Percentiles rank a stretch among this genome's conserved stretches.
phyloP scores from a whole-genome alignment of 1,140 invertebrate species.

The Pseudomyrmex cubaensis region DNA sequence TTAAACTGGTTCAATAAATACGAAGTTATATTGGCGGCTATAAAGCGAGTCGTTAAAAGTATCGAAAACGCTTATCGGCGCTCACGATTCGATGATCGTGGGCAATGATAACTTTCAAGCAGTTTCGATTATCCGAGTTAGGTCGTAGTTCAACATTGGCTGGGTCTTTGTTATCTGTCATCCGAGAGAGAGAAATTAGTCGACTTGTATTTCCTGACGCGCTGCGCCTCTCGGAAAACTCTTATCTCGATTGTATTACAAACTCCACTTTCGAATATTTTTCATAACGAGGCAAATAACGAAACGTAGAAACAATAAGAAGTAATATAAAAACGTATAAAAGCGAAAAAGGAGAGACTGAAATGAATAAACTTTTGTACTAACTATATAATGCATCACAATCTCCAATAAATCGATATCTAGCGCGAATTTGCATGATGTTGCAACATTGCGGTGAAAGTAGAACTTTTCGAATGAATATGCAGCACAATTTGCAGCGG shows the following conservation, averaged over 20 bases:
- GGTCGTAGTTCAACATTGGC: neutral
- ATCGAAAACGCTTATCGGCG: slow-evolving; percentile 36
- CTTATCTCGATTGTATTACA: too few relatives aligned
- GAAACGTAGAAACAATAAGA: neutral
- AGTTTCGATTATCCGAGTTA: slow-evolving; percentile 1
- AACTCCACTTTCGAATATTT: neutral
- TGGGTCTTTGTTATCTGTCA: neutral
- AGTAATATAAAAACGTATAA: neutral
- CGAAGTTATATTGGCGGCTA: too few relatives aligned
- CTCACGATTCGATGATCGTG: slow-evolving; percentile 29
- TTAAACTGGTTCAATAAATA: too few relatives aligned
- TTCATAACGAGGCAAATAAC: neutral
- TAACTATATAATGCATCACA: neutral
- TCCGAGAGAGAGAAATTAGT: neutral
- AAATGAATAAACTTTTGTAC: neutral
- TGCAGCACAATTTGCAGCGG: slow-evolving; percentile 5
- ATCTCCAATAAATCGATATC: neutral
- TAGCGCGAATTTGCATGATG: neutral
- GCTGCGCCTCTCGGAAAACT: too few relatives aligned
- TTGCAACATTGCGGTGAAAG: slow-evolving; percentile 35
- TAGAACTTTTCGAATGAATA: slow-evolving; percentile 36
- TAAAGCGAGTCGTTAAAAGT: slow-evolving; percentile 6
- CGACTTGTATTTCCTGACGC: too few relatives aligned
- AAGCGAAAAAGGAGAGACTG: neutral
- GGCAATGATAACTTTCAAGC: neutral